Evolutionary conservation across 2,797 vertebrate genomes (phyloP), one percentile per base, ranked within the genome.

Genomic region (Lophius americanus): DNA sequence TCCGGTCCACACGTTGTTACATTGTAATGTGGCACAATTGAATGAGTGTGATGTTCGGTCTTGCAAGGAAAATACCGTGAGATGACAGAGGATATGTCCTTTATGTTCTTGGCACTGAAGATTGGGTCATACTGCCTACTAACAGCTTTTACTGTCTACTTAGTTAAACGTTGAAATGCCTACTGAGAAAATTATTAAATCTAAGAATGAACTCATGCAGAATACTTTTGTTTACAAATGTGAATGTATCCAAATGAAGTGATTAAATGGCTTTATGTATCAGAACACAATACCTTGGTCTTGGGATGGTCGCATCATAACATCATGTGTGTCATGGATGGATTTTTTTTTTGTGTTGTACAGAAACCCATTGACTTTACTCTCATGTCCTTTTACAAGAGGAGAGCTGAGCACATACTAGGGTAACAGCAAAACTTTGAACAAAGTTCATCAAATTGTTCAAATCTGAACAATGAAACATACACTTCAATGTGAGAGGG

Each of bases 1-100:
- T 70, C 42, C 56, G 23, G 72, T 82, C 59, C 39, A 50, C 46
- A 59, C 51, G 32, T 48, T 42, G 56, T 46, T 37, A 44, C 38
- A 50, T 5, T 42, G 47, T 10, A 33, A 70, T 52, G 68, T 48
- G 39, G 44, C 47, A 47, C 49, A 51, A 32, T 7, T 47, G 41
- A 61, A 59, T 52, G 38, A 50, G 58, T 62, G 51, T 43, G 12
- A 6, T 35, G 36, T 64, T 44, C 33, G 41, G 62, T 52, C 42
- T 52, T 32, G 49, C 7, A 64, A 81, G 59, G 68, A 49, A 44
- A 63, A 53, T 47, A 37, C 14, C 41, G 32, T 51, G 43, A 51
- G 35, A 50, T 73, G 55, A 60, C 36, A 53, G 37, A 14, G 6
- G 7, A 73, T 62, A 49, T 50, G 23, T 64, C 51, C 64, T 23